These are phyloP conservation scores for Rhabdomys dilectus DNA, from an alignment of 2,113 vertebrate genomes.

Conservation along the genomic window DNA sequence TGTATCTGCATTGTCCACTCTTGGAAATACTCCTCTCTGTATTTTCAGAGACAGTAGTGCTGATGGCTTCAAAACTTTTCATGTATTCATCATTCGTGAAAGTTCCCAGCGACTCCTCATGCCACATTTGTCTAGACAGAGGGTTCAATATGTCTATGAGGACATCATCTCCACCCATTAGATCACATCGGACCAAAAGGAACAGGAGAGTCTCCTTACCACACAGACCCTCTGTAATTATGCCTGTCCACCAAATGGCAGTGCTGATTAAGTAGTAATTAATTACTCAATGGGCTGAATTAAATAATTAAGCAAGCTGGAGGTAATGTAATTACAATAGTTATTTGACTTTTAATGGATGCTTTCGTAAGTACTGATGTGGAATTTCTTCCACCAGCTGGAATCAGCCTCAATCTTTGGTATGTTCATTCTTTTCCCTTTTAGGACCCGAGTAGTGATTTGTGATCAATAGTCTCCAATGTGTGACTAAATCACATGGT, in stretches of 20 bases:
- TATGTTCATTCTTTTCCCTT: neutral
- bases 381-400: neutral
- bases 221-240: neutral
- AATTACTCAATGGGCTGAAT: conserved; percentile 66
- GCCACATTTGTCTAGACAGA: neutral
- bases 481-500: neutral
- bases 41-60: neutral
- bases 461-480: neutral
- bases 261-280: conserved; percentile 71
- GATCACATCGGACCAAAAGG: neutral
- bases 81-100: neutral
- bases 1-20: fast-evolving
- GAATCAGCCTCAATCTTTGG: neutral
- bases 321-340: conserved; percentile 71
- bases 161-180: neutral
- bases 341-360: conserved; percentile 63
- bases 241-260: neutral
- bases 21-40: neutral
- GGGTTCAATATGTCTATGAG: fast-evolving
- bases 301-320: conserved; percentile 73
- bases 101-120: too few relatives aligned
- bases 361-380: neutral
- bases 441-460: neutral
- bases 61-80: neutral
- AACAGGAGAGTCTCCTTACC: neutral